Evolutionary conservation across 2,888 invertebrate species (phyloP).

Genomic region (Troides aeacus): DNA sequence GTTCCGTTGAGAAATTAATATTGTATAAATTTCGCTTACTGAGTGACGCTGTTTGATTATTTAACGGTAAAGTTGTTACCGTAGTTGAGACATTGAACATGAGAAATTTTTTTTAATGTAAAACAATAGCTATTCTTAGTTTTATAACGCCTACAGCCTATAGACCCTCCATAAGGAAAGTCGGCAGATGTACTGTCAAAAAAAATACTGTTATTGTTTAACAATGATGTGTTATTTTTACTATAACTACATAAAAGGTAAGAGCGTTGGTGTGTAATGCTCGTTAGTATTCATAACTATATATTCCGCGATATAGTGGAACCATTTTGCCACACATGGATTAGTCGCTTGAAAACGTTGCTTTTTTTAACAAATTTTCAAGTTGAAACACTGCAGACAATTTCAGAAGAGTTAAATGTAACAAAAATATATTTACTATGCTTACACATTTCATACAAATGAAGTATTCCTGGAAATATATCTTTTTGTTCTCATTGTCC

Average conservation of each 20-base stretch:
- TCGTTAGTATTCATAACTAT: neutral
- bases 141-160: neutral
- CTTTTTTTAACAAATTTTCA: neutral
- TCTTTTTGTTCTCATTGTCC: too few species aligned
- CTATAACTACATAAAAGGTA: neutral
- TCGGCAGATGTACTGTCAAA: neutral
- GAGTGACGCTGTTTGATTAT: neutral
- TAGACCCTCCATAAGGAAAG: neutral
- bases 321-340: neutral
- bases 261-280: neutral
- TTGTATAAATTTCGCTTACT: slow-evolving; percentile 5
- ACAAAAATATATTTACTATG: too few species aligned
- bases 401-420: too few species aligned
- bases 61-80: slow-evolving; percentile 4
- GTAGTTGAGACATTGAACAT: neutral
- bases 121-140: neutral
- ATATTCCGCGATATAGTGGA: neutral
- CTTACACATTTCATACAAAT: too few species aligned
- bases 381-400: too few species aligned
- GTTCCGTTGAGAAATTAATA: slow-evolving; percentile 2
- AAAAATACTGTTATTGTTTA: neutral
- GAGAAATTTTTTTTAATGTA: neutral
- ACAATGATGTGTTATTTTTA: neutral
- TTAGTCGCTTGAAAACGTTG: neutral
- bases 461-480: too few species aligned